Evolutionary conservation across 2,797 vertebrate species (phyloP).

Genomic region (Ctenosaura bakeri): DNA sequence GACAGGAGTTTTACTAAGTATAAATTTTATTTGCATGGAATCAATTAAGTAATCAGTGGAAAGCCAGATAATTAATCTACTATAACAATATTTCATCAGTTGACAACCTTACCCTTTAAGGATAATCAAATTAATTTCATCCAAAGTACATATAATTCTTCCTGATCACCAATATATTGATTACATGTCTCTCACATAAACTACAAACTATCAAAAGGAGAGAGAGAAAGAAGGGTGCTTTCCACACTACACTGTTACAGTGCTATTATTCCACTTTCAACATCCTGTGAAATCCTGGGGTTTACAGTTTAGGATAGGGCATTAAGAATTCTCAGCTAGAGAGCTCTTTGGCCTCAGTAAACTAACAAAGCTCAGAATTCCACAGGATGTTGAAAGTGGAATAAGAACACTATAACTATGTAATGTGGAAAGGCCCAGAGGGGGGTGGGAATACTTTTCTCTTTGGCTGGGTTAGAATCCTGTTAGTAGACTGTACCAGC

Average conservation of each 20-base stretch:
- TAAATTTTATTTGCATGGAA: background rate
- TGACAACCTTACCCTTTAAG: background rate
- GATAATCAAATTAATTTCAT: slow-evolving; percentile 1
- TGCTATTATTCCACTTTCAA: no score
- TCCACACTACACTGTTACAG: no score
- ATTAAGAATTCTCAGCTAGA: no score
- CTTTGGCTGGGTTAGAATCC: background rate
- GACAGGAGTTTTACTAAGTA: background rate
- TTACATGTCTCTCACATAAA: background rate
- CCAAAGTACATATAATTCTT: slow-evolving; percentile 14
- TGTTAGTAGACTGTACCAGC: no score
- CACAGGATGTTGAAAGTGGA: no score
- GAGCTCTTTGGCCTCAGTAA: no score
- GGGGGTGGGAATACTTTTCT: background rate
- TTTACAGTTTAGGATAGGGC: no score
- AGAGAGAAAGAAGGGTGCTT: no score
- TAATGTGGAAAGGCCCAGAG: background rate
- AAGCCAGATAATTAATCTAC: slow-evolving; percentile 14
- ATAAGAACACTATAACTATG: no score
- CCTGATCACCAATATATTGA: slow-evolving; percentile 1
- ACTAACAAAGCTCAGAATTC: no score
- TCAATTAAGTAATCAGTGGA: slow-evolving; percentile 24
- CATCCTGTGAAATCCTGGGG: no score
- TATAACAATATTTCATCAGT: background rate
- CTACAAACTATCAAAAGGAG: background rate